Conservation (phyloP, 2,888 invertebrate species). For the Agrochola litura region DNA sequence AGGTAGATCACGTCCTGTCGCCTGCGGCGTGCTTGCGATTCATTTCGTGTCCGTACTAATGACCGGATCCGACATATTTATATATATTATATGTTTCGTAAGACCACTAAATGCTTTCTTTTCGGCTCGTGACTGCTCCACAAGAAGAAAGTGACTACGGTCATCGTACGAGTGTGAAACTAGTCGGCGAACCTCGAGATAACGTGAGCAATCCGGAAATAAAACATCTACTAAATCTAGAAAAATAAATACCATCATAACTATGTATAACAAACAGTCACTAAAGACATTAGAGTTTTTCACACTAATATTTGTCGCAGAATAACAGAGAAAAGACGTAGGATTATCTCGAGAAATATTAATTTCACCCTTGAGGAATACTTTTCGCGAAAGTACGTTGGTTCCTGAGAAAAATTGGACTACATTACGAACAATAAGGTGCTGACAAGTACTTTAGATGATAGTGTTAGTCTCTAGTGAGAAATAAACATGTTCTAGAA, state of each 20-base stretch:
- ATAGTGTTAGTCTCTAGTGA: conserved; percentile 57
- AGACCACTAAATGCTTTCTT: background rate
- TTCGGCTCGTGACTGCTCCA: background rate
- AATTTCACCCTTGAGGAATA: conserved; percentile 59
- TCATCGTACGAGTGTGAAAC: background rate
- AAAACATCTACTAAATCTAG: background rate
- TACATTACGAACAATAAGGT: conserved; percentile 55
- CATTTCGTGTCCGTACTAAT: too few species aligned
- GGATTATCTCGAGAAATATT: conserved; percentile 52
- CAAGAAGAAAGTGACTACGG: too few species aligned
- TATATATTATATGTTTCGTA: too few species aligned
- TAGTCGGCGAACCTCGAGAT: background rate
- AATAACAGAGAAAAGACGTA: conserved; percentile 42
- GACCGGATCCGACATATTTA: too few species aligned
- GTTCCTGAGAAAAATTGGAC: conserved; percentile 55
- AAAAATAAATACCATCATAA: conserved; percentile 7
- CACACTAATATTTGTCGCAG: conserved; percentile 42
- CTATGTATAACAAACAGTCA: conserved; percentile 26
- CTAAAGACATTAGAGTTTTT: conserved; percentile 40
- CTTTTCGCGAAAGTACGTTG: conserved; percentile 23
- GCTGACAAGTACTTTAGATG: conserved; percentile 59
- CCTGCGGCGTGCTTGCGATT: too few species aligned
- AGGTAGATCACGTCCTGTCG: too few species aligned
- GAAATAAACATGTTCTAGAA: conserved; percentile 58
- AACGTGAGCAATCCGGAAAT: background rate